Base-by-base conservation (phyloP, 2,888 invertebrate species). In the Stegana nigrithorax region DNA sequence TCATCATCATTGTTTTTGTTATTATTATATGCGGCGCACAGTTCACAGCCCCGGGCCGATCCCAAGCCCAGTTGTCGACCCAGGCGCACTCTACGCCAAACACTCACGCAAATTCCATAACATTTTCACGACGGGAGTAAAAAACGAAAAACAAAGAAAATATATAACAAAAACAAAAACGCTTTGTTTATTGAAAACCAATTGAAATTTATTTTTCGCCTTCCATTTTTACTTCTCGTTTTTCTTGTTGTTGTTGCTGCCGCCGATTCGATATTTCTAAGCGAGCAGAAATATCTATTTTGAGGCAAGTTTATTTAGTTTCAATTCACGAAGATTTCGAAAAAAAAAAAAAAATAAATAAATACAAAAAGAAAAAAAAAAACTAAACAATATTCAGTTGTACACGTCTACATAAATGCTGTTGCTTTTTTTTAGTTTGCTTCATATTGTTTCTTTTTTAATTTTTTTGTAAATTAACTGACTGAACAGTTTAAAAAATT, bases 401-500 rank as follows among this genome's bases (percentile, higher is more conserved):
- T 39, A 12, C 39, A 14, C n/a, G n/a, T n/a, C n/a, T n/a, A n/a
- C n/a, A n/a, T n/a, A n/a, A n/a, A n/a, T n/a, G n/a, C n/a, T n/a
- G n/a, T n/a, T n/a, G n/a, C n/a, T n/a, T n/a, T n/a, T n/a, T n/a
- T n/a, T n/a, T 76, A 67, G 78, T 78, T 78, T 78, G 78, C 74
- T 71, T 76, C 76, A 75, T 17, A 27, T 19, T 39, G 39, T 62
- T 62, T 63, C 60, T 62, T 32, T 32, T 5, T 32, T n/a, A 10
- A 10, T n/a, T 39, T 39, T 39, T 39, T 39, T 4, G n/a, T 39
- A 71, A 72, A 71, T 65, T 63, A 71, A 70, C 68, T 65, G 78
- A n/a, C n/a, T n/a, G n/a, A 75, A 79, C 72, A 79, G n/a, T 57
- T 73, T 75, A 68, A 44, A 73, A 75, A 76, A 78, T 79, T 78